Evolutionary conservation across 2,797 vertebrate species (phyloP), one percentile per base, ranked within the genome.

Genomic region (Lepus townsendii): DNA sequence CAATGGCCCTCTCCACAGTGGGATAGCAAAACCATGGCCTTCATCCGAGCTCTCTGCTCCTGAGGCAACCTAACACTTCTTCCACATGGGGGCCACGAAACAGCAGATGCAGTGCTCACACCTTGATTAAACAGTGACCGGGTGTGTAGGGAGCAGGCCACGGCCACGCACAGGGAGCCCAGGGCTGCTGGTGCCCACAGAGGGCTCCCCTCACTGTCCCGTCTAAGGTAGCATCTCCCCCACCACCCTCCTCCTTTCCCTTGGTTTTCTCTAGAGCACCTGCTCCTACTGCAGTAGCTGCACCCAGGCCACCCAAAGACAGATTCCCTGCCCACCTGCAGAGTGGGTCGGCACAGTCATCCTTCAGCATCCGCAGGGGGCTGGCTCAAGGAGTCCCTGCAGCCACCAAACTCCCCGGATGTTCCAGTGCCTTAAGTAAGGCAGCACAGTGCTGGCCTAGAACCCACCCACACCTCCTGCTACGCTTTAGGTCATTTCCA

Each of bases 111-210:
- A 2, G 20, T 17, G 22, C 7, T 50, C 7, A 10, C 11, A 24
- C 30, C 47, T 50, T 5, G 8, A 50, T 62, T 24, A 20, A 27
- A 20, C 2, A 1, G 3, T 1, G 57, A 8, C 16, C 7, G 14
- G 20, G 14, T 7, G 7, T 7, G 38, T 32, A 32, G n/a, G 24
- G 0, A 1, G 32, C 13, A 63, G 60, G 52, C 22, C 9, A 6
- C 0, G 3, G 63, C 1, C 4, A 5, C 0, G 0, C 3, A 11
- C 0, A 14, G 42, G 38, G 38, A 16, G 4, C 2, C 0, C 52
- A 2, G 50, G 88, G 65, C 83, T 14, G 65, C 11, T 0, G 62
- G 57, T 9, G 17, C 13, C 50, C 4, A 38, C 7, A n/a, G 63
- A 65, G 14, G 12, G 10, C 20, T 42, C 32, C 72, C 22, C 50